Evolutionary conservation across 2,888 invertebrate genomes (phyloP), one percentile per base, ranked within the genome.

Genomic region (Empis stercorea): DNA sequence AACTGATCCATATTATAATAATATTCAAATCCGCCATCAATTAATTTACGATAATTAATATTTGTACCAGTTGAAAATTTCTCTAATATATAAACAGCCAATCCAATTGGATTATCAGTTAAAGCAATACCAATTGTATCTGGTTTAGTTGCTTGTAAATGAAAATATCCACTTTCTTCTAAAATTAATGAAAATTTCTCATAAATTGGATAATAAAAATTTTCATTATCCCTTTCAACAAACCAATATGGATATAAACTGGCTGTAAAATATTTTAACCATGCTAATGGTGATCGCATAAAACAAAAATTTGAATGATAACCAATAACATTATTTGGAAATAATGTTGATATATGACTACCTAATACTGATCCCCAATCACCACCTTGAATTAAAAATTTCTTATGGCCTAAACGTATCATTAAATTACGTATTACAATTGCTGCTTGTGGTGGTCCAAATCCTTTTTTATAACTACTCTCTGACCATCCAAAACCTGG

Each of bases 41-140:
- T 61, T 0, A 75, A 67, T 0, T 67, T 58, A 14, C 66, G 71
- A 59, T 71, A 71, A 0, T 65, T 61, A 0, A 56, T 80, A 65
- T 71, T 84, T 64, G 71, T 87, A 82, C 70, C 85, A 7, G 58
- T 79, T 60, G 74, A 78, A 70, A 89, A 92, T 64, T 93, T 94
- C 59, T 95, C 93, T 11, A 95, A 66, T 45, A 94, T 84, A 59
- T 93, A 95, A 0, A 87, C 87, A 0, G 91, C 91, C 48, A 95
- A 67, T 1, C 91, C 93, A 1, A 83, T 76, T 0, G 95, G 94
- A 56, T 65, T 67, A 38, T 59, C 55, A n/a, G 59, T 59, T 9
- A 68, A 51, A 0, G 56, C 62, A 2, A 53, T 54, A 15, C 88
- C 91, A 54, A 87, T 70, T 0, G 91, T 89, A 59, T 93, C 92